These are phyloP conservation scores for Mycteria americana DNA, from an alignment of 2,797 vertebrate species.

Conservation along the genomic window DNA sequence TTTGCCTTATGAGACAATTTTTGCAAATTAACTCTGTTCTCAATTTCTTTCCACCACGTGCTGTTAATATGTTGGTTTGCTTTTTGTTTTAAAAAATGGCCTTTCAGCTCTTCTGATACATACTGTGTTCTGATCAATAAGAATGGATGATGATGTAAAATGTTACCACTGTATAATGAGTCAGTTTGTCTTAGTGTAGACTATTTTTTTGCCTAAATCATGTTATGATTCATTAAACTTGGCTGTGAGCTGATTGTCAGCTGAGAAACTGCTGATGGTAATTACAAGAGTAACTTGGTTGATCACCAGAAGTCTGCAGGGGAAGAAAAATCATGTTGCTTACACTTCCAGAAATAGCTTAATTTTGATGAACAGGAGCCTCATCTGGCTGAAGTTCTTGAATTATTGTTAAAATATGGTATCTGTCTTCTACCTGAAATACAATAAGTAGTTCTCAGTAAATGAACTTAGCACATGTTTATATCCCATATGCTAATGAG, in stretches of 20 bases:
- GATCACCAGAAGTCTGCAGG: neutral
- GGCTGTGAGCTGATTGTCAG: neutral
- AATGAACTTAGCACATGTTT: neutral
- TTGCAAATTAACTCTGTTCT: neutral
- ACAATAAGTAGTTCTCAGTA: neutral
- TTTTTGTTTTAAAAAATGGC: slow-evolving; percentile 13
- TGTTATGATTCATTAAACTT: neutral
- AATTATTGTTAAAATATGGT: neutral
- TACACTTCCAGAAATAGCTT: neutral
- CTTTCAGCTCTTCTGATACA: neutral
- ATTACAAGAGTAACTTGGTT: neutral
- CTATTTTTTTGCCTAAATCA: neutral
- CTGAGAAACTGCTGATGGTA: neutral
- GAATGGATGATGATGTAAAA: neutral
- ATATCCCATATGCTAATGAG: neutral
- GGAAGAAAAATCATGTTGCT: neutral
- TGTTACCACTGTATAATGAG: neutral
- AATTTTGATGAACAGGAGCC: neutral
- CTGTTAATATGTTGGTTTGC: neutral
- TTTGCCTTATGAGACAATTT: neutral
- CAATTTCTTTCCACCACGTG: neutral
- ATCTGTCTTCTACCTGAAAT: neutral
- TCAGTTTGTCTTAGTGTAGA: neutral
- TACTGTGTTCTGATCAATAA: neutral
- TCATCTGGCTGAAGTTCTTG: neutral